Base-by-base conservation (phyloP, 2,113 vertebrate species). In the Mustelus asterias region DNA sequence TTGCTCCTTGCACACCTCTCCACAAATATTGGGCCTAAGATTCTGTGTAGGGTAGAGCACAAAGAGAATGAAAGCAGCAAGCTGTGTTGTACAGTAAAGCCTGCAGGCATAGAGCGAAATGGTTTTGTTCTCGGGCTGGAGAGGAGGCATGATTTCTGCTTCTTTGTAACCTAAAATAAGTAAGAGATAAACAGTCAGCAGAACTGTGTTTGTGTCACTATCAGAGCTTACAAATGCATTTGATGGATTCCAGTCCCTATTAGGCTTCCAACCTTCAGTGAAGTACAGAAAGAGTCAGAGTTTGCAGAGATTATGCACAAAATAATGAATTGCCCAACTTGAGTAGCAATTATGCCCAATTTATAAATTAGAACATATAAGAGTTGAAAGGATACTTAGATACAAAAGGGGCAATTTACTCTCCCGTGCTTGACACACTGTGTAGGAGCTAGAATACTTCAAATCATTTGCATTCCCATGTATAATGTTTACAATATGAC, bases 321-420 rank as follows among this genome's bases (percentile, higher is more conserved):
- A 29, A 54, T 48, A 76, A 18, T 95, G 26, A 72, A 76, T 67
- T 16, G 26, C 54, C 69, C 44, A 54, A 8, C 29, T 95, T 13
- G 94, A 72, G 69, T 72, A 95, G 67, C 94, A 95, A 72, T 95
- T 95, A 72, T 54, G 69, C 24, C 92, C 94, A 76, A 44, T 95
- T 95, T 95, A 18, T 48, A 95, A 72, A 72, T 72, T 48, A 54
- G 94, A 69, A 41, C 24, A 54, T 41, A 54, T 67, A 72, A 69
- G 18, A 18, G 37, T 69, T 95, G 67, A 48, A 90, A 65, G 69
- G 41, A 44, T 33, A 70, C n/a, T 69, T 67, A 69, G 37, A 69
- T 26, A 0, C 24, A 54, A 54, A 48, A 95, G 41, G 70, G 41
- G 67, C 41, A 70, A 95, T 70, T 95, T 70, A 94, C 37, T 94